Base-by-base conservation (phyloP, 2,888 invertebrate species). In the Drosophila fungiperda region DNA sequence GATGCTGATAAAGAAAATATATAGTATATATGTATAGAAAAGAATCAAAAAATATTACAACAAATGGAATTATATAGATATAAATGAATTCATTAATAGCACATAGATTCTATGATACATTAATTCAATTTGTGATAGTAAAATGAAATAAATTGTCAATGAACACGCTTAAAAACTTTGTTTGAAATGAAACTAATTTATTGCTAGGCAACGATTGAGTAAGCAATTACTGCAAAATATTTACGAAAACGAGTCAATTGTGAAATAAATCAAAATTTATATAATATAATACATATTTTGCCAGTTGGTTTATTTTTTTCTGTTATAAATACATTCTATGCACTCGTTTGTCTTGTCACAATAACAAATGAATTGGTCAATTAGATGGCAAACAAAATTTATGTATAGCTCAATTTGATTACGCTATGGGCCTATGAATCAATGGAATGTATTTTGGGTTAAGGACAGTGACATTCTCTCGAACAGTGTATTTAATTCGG, bases 401-500 rank as follows among this genome's bases (percentile, higher is more conserved):
- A 75, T 68, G 33, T 8, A 48, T 35, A 17, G 42, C 42, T 42
- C 62, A 65, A 68, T 74, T 74, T 73, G 74, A 68, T 65, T 59
- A 40, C 57, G n/a, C 20, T 11, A 20, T 55, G 32, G 61, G 35
- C 57, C 58, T 29, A 65, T 58, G 58, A 73, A 73, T 78, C 75
- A 73, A 65, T 62, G 59, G 49, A 42, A 57, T 42, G 53, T 42
- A 35, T 48, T 64, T 35, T 38, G 35, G 49, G 45, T 57, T 52
- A 73, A 68, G 57, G 58, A 64, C 58, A 68, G 58, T 53, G 65
- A 38, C 68, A 78, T 50, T 40, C n/a, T 40, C n/a, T 57, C 20
- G 59, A 20, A 67, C 54, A 67, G 67, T 57, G 40, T 59, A 78
- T 68, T 68, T 76, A 80, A 72, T 72, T 36, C 65, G n/a, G 60